Evolutionary conservation across 2,888 invertebrate species (phyloP).

Genomic region (Drosophila neotestacea): DNA sequence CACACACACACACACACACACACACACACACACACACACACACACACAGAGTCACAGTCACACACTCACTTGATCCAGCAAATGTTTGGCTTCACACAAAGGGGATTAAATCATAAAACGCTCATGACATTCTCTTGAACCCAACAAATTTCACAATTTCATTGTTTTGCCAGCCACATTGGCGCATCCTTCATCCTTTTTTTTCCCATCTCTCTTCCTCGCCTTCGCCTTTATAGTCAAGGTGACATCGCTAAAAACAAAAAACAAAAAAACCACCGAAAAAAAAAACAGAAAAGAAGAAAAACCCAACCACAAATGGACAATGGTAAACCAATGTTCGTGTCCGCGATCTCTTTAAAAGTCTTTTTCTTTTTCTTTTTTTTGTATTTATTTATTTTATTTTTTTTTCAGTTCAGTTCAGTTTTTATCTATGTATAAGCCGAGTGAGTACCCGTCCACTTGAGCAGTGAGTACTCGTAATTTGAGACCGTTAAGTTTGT

Average conservation of each 20-base stretch:
- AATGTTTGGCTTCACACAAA: constrained; percentile 74
- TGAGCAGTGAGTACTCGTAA: constrained; percentile 28
- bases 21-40: constrained; percentile 2
- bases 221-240: constrained; percentile 5
- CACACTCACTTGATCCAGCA: constrained; percentile 44
- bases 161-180: constrained; percentile 73
- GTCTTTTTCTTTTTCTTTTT: background rate
- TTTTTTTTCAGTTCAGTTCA: background rate
- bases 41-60: constrained; percentile 3
- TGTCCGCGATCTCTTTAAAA: constrained; percentile 34
- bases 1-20: constrained; percentile 10
- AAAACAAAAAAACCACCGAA: constrained; percentile 5
- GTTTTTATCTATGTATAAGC: constrained; percentile 36
- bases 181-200: constrained; percentile 62
- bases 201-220: constrained; percentile 23
- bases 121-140: constrained; percentile 54
- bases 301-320: constrained; percentile 17
- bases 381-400: background rate
- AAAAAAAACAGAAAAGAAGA: background rate
- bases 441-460: constrained; percentile 17
- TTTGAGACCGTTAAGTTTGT: constrained; percentile 50
- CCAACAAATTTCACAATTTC: constrained; percentile 61
- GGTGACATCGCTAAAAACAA: constrained; percentile 67
- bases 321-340: constrained; percentile 22
- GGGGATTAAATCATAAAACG: constrained; percentile 71